phyloP scores from a whole-genome alignment of 2,113 vertebrate species.

The Bolborhynchus lineola region DNA sequence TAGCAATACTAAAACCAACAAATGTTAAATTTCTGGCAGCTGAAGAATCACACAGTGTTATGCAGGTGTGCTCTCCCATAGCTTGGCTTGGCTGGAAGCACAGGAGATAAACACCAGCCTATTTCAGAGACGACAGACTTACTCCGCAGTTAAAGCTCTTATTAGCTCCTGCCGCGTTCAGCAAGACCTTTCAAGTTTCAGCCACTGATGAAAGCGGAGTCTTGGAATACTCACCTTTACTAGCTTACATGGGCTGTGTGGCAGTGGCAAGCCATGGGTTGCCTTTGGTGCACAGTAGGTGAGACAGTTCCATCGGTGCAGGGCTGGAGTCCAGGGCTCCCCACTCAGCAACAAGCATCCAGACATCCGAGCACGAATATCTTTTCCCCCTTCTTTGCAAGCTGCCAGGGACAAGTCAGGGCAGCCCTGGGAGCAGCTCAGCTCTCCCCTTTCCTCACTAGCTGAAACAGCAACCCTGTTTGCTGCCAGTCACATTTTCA shows the following conservation, averaged over 20 bases:
- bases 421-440: neutral
- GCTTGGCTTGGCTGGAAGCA: neutral
- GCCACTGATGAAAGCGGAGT: neutral
- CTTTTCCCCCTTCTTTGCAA: neutral
- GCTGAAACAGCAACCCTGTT: rapidly evolving
- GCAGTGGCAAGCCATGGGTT: rapidly evolving
- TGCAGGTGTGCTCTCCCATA: rapidly evolving
- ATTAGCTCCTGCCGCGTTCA: neutral
- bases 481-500: neutral
- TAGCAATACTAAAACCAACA: neutral
- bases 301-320: rapidly evolving
- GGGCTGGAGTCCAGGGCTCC: neutral
- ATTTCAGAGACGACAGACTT: neutral
- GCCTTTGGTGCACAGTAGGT: neutral
- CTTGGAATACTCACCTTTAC: neutral
- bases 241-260: neutral
- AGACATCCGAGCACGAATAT: rapidly evolving
- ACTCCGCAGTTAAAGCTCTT: neutral
- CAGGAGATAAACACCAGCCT: neutral
- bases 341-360: too few relatives aligned
- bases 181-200: neutral
- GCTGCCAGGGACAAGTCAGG: neutral
- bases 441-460: neutral
- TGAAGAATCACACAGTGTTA: neutral
- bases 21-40: neutral